A percentile compares a stretch with the other conserved stretches of the same genome.
phyloP scores from a whole-genome alignment of 2,113 vertebrate species.

The Galeopterus variegatus region DNA sequence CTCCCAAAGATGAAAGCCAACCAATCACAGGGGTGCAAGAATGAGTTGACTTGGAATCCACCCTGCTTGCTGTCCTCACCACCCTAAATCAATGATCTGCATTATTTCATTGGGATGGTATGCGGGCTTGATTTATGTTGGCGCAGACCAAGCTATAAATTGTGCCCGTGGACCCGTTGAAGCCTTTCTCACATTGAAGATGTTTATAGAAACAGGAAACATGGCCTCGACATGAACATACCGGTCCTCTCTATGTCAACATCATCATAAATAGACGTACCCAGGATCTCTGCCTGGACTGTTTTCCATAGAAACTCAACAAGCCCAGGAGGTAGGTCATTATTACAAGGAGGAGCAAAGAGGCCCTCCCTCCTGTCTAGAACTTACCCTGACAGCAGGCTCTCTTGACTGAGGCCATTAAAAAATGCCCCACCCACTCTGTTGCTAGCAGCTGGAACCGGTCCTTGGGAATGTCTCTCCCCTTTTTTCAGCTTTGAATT shows the following conservation, averaged over 20 bases:
- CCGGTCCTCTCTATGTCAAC: conserved; percentile 84
- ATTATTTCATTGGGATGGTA: conserved; percentile 86
- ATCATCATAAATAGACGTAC: conserved; percentile 83
- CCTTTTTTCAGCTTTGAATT: not conserved
- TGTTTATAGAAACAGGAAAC: conserved; percentile 86
- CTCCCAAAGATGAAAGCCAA: conserved; percentile 6
- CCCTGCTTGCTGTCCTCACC: conserved; percentile 73
- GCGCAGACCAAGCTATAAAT: conserved; percentile 83
- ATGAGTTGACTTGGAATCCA: conserved; percentile 69
- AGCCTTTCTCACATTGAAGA: conserved; percentile 81
- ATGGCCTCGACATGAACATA: conserved; percentile 80
- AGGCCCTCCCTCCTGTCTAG: not conserved
- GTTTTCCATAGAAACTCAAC: conserved; percentile 76
- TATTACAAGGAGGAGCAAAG: conserved; percentile 62
- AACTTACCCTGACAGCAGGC: not conserved
- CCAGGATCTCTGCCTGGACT: conserved; percentile 83
- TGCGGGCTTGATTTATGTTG: conserved; percentile 86
- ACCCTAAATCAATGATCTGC: conserved; percentile 70
- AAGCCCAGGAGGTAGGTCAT: conserved; percentile 47
- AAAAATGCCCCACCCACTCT: not conserved
- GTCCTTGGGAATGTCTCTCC: not conserved
- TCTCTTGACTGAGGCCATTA: not conserved
- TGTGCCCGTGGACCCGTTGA: conserved; percentile 81
- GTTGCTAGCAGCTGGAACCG: not conserved
- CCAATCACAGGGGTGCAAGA: not conserved